Evolutionary conservation across 1,140 invertebrate genomes (phyloP).

Genomic region (Tetramorium simillimum): DNA sequence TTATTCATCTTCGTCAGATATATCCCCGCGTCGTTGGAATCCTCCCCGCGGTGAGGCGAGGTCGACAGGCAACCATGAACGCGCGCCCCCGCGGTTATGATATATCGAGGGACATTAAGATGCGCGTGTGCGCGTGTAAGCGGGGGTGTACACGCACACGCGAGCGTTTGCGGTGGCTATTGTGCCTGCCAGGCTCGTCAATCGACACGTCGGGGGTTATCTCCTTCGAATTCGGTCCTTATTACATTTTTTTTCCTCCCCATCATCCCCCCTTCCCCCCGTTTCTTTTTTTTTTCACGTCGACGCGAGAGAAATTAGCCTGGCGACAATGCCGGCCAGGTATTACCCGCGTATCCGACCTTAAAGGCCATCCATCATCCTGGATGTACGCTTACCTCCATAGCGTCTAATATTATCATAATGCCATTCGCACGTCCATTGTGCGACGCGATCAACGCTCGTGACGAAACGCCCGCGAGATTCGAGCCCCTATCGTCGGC

Average conservation of each 20-base stretch:
- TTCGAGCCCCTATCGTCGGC: slow-evolving; percentile 42
- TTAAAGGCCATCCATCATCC: slow-evolving; percentile 74
- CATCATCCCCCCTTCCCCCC: no score
- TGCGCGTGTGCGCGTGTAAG: slow-evolving; percentile 6
- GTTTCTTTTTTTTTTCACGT: not conserved
- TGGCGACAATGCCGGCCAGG: slow-evolving; percentile 66
- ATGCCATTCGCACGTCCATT: slow-evolving; percentile 69
- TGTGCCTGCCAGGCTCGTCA: slow-evolving; percentile 53
- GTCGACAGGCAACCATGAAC: slow-evolving; percentile 46
- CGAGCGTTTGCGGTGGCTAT: slow-evolving; percentile 29
- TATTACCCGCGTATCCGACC: slow-evolving; percentile 67
- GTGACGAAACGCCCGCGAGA: slow-evolving; percentile 41
- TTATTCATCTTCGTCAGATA: slow-evolving; percentile 78
- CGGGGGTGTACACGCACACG: slow-evolving; percentile 14
- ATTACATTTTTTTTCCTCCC: slow-evolving; percentile 59
- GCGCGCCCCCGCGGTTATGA: slow-evolving; percentile 70
- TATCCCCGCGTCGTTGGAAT: slow-evolving; percentile 56
- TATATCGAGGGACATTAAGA: slow-evolving; percentile 73
- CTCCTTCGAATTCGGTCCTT: slow-evolving; percentile 54
- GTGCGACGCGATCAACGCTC: slow-evolving; percentile 67
- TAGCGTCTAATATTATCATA: slow-evolving; percentile 77
- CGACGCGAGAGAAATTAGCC: slow-evolving; percentile 66
- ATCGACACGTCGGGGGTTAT: slow-evolving; percentile 67
- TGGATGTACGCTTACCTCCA: slow-evolving; percentile 26
- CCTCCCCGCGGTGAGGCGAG: slow-evolving; percentile 45